Base-by-base conservation (phyloP, 1,140 invertebrate species). In the Cotesia typhae region DNA sequence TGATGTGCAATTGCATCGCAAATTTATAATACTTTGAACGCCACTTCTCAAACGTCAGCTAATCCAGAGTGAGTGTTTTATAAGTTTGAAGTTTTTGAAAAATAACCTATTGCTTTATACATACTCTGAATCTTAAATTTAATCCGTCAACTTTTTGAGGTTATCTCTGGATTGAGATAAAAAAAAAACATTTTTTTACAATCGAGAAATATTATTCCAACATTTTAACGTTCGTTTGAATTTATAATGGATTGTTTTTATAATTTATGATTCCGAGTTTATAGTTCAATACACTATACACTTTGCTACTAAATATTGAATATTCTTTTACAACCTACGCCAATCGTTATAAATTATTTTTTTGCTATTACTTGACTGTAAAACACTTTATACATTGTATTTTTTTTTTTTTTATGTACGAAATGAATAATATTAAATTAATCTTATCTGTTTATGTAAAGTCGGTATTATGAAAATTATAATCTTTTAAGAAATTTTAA, bases 71-170 rank as follows among this genome's bases (percentile, higher is more conserved):
- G 7, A 47, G 41, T 47, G 41, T 3, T 61, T 61, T 53, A 57
- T 61, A 67, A 72, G 64, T 72, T 72, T 52, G 38, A 72, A 67
- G 6, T 47, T 55, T 67, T 72, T 72, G 65, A 72, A 72, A 72
- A 37, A 72, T 72, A 66, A 41, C 14, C 64, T 28, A 55, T 72
- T 52, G 57, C 28, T 61, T 51, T 41, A 47, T 47, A 47, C 41
- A 47, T 10, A 47, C 10, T 10, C 12, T 72, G 64, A 72, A 67
- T 72, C 59, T 72, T 67, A 37, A 72, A 72, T 72, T 72, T 72
- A 67, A 67, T 72, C 57, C 57, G 51, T 66, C 47, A 71, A 71
- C 70, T 55, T 71, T 64, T 66, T 71, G 12, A 65, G 60, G 63
- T 72, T 65, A 72, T 67, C 53, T 36, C 14, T 57, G 17, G 57